Evolutionary conservation across 2,797 vertebrate genomes (phyloP).

Genomic region (Aphelocoma californica): DNA sequence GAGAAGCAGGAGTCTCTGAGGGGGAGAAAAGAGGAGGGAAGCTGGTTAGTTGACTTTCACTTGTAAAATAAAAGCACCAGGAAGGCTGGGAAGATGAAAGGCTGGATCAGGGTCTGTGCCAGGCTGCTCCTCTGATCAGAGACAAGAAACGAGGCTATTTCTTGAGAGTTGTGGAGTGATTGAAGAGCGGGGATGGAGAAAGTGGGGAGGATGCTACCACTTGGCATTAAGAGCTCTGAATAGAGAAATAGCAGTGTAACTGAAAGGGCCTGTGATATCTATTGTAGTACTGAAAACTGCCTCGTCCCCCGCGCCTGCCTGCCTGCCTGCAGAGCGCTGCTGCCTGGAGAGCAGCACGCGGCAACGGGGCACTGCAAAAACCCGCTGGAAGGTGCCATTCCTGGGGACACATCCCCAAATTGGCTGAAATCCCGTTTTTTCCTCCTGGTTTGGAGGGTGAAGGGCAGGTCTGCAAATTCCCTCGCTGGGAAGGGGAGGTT

Average conservation of each 20-base stretch:
- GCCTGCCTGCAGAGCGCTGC: background rate
- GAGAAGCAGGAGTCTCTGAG: background rate
- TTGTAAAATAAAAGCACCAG: background rate
- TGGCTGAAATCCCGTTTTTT: background rate
- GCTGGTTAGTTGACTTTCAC: constrained; percentile 7
- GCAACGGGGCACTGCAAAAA: background rate
- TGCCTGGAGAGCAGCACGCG: background rate
- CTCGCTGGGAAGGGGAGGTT: background rate
- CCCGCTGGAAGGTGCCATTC: background rate
- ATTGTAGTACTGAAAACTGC: constrained; percentile 4
- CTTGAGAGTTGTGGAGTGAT: background rate
- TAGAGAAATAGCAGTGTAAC: constrained; percentile 6
- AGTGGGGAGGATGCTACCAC: constrained; percentile 11
- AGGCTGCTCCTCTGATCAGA: constrained; percentile 21
- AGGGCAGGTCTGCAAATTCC: background rate
- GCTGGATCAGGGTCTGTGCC: background rate
- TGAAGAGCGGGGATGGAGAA: background rate
- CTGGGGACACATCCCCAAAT: background rate
- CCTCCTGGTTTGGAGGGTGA: background rate
- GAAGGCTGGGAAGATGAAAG: constrained; percentile 36
- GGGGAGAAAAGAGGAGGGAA: background rate
- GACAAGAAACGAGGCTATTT: constrained; percentile 7
- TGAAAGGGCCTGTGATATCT: constrained; percentile 31
- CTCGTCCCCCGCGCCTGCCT: background rate
- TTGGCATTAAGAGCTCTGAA: constrained; percentile 24